Conservation (phyloP, 2,113 vertebrate genomes). For the Gorsachius goisagi region DNA sequence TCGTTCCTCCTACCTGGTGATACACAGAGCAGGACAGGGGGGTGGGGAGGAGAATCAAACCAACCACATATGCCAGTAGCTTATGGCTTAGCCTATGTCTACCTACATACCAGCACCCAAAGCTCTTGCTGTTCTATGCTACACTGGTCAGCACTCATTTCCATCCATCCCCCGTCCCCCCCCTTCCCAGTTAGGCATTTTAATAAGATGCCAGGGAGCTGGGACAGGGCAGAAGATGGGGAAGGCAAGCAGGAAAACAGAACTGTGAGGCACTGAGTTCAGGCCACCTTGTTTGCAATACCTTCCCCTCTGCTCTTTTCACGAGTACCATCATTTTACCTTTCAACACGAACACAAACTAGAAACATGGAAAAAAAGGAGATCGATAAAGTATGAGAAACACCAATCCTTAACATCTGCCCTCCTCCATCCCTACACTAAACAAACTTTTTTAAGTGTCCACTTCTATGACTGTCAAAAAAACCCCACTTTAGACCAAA, state of each 20-base stretch:
- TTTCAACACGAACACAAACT: not conserved
- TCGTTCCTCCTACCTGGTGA: not conserved
- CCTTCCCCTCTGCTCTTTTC: not conserved
- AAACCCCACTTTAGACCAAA: not conserved
- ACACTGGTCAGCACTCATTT: not conserved
- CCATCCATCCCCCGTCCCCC: rapidly evolving
- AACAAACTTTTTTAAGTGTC: not conserved
- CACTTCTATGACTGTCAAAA: not conserved
- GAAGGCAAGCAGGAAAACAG: not conserved
- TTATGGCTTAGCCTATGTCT: not conserved
- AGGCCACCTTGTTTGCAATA: not conserved
- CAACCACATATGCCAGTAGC: not conserved
- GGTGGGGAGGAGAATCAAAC: not conserved
- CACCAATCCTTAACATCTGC: not conserved
- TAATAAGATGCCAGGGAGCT: not conserved
- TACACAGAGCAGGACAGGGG: not conserved
- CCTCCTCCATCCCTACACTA: not conserved
- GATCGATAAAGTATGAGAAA: not conserved
- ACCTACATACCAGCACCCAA: not conserved
- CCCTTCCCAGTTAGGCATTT: not conserved
- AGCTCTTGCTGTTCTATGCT: not conserved
- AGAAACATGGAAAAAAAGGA: not conserved
- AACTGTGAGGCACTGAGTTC: not conserved
- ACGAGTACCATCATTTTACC: not conserved
- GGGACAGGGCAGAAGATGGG: not conserved